These are phyloP conservation scores for Fissipunctia ypsillon DNA, from an alignment of 2,888 invertebrate genomes.

Conservation along the genomic window DNA sequence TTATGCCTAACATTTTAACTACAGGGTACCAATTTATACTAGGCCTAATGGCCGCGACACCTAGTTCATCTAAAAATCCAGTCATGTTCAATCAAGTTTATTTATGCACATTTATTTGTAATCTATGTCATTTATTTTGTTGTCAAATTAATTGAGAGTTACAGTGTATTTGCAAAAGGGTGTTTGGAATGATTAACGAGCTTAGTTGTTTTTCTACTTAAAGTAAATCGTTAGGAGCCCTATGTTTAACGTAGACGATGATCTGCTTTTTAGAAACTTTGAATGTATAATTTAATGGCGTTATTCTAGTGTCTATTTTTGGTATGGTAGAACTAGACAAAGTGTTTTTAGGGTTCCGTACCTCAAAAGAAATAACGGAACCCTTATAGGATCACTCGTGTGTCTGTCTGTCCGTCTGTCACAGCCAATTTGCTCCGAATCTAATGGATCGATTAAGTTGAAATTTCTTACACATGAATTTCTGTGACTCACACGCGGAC, in stretches of 20 bases:
- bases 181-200: constrained; percentile 72
- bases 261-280: constrained; percentile 27
- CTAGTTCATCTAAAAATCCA: background rate
- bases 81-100: constrained; percentile 29
- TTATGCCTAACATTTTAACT: background rate
- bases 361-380: no score
- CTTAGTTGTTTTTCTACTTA: constrained; percentile 60
- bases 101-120: constrained; percentile 36
- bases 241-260: constrained; percentile 13
- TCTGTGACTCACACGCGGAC: no score
- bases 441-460: no score
- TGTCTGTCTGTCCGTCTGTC: no score
- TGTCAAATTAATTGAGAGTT: constrained; percentile 65
- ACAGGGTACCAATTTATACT: background rate
- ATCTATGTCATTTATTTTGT: constrained; percentile 52
- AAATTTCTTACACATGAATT: no score
- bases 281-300: background rate
- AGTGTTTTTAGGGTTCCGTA: no score
- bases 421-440: no score
- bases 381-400: no score
- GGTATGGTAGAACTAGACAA: no score
- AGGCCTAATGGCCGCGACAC: background rate
- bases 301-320: no score
- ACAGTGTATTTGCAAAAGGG: constrained; percentile 64
- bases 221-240: constrained; percentile 64